Evolutionary conservation across 1,140 invertebrate species (phyloP).

Genomic region (Protaetia brevitarsis): DNA sequence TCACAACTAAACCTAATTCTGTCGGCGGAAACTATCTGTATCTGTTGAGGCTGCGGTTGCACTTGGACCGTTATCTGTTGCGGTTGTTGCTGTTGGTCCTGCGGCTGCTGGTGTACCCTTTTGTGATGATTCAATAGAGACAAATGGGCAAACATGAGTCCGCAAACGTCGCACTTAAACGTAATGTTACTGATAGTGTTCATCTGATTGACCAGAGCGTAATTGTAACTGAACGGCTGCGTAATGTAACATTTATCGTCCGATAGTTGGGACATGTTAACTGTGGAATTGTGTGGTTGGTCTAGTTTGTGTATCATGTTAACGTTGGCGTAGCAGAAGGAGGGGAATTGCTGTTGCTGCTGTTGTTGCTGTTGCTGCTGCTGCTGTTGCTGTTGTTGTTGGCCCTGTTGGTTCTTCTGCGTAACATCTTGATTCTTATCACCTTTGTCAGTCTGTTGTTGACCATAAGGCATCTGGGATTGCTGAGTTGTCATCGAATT

Average conservation of each 20-base stretch:
- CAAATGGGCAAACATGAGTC: conserved; percentile 75
- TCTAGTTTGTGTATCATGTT: conserved; percentile 60
- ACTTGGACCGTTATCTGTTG: conserved; percentile 56
- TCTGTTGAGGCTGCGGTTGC: conserved; percentile 49
- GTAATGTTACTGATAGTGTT: conserved; percentile 75
- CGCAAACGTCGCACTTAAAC: conserved; percentile 83
- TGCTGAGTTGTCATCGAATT: conserved; percentile 46
- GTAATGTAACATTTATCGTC: conserved; percentile 69
- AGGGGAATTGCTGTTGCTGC: conserved; percentile 56
- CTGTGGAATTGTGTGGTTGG: conserved; percentile 53
- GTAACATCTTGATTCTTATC: conserved; percentile 26
- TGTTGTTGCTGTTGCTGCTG: conserved; percentile 38
- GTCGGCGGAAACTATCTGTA: conserved; percentile 62
- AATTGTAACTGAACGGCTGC: conserved; percentile 68
- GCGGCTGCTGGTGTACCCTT: conserved; percentile 66
- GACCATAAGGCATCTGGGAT: conserved; percentile 36
- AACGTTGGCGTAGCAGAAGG: conserved; percentile 66
- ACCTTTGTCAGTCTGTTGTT: conserved; percentile 24
- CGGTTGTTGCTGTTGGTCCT: conserved; percentile 51
- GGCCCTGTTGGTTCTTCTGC: conserved; percentile 29
- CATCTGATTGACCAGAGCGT: conserved; percentile 58
- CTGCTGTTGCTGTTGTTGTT: conserved; percentile 25
- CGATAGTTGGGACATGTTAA: conserved; percentile 62
- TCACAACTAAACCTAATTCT: conserved; percentile 58
- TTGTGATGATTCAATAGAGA: conserved; percentile 77